Evolutionary conservation across 2,797 vertebrate genomes (phyloP).

Genomic region (Crocodylus rhombifer): DNA sequence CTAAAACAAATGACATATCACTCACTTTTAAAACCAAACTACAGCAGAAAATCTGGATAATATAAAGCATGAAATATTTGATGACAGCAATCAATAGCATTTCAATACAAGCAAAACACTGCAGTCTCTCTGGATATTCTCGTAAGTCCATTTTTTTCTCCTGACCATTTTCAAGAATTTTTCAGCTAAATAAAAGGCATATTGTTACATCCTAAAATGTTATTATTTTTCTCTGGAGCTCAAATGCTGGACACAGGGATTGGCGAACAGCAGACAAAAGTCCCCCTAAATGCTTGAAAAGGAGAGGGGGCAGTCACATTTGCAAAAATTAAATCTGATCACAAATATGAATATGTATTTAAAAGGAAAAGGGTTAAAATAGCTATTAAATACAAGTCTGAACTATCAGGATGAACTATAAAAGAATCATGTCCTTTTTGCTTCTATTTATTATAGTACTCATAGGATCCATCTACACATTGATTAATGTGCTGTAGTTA

Average conservation of each 20-base stretch:
- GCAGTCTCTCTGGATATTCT: not conserved
- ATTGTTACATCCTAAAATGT: not conserved
- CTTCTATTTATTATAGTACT: not conserved
- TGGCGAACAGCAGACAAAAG: not conserved
- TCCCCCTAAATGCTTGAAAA: not conserved
- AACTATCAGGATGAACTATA: not conserved
- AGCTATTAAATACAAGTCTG: not conserved
- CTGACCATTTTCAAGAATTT: not conserved
- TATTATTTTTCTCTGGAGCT: not conserved
- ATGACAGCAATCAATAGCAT: not conserved
- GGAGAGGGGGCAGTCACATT: not conserved
- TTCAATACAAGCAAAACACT: not conserved
- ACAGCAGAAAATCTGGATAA: not conserved
- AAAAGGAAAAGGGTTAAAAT: not conserved
- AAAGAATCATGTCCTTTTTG: not conserved
- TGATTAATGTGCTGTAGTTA: not conserved
- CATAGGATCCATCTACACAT: not conserved
- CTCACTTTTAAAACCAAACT: not conserved
- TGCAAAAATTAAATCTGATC: not conserved
- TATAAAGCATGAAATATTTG: not conserved
- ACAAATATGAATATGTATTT: not conserved
- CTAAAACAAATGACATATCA: rapidly evolving
- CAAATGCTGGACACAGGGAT: not conserved
- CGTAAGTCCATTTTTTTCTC: not conserved
- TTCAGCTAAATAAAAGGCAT: conserved; percentile 12